Base-by-base conservation (phyloP, 2,797 vertebrate genomes). In the Heteromormyrus szaboi region DNA sequence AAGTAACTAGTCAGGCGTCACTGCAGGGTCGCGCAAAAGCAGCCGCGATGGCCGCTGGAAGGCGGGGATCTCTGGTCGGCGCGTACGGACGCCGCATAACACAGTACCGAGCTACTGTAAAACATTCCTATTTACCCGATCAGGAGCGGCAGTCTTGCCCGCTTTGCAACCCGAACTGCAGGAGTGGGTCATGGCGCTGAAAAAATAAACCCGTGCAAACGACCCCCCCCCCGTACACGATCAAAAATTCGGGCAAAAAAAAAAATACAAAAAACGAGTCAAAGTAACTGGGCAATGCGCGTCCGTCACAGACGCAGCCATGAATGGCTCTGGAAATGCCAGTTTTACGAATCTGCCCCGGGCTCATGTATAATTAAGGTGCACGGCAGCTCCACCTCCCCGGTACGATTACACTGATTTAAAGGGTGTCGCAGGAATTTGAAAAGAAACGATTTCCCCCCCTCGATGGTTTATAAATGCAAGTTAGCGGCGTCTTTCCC, bases 331-430 rank as follows among this genome's bases (percentile, higher is more conserved):
- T 46, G 17, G 33, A 37, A 19, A 81, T 25, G 79, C 46, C 51
- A 6, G 84, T 72, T 89, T 76, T 48, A 11, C 14, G 65, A 11
- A n/a, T 86, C 53, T 76, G 11, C 83, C 48, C 48, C 2, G 6
- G 2, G 85, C 88, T 89, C 85, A 56, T 87, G 85, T 81, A 87
- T 89, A 44, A 81, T 89, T 89, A 59, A 87, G 29, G 17, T 37
- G 2, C 84, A 46, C 12, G 68, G 68, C 76, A 33, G 72, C 68
- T 89, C 46, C 86, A 50, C 72, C 56, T 33, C 46, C 25, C 7
- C 56, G 59, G 86, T 62, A 50, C 11, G 51, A 84, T 37, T 65
- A 22, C 86, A 11, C n/a, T 50, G 54, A 85, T 12, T 88, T 81
- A 41, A 81, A 46, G 5, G 6, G 2, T 46, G 33, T 81, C 33